Conservation (phyloP, 2,113 vertebrate genomes). For the Seriola quinqueradiata region DNA sequence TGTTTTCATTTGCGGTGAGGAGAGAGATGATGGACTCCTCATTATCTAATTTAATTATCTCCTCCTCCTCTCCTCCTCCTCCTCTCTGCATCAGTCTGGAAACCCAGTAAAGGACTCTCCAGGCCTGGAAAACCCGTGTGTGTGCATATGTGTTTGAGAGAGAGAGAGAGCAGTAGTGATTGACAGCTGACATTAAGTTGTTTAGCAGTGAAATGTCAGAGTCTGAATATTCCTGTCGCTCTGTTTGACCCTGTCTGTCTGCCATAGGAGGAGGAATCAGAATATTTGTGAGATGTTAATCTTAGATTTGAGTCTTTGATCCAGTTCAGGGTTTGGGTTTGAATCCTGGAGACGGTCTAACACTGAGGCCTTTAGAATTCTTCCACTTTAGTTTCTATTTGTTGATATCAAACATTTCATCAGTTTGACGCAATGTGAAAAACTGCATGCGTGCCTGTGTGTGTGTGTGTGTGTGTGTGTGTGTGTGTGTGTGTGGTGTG, state of each 20-base stretch:
- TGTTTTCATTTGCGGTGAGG: slow-evolving; percentile 54
- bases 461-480: too few relatives aligned
- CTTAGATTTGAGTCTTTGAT: too few relatives aligned
- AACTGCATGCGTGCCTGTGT: too few relatives aligned
- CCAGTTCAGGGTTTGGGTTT: too few relatives aligned
- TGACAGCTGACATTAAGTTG: slow-evolving; percentile 72
- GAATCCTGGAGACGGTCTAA: too few relatives aligned
- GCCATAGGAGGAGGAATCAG: slow-evolving; percentile 26
- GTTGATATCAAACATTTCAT: too few relatives aligned
- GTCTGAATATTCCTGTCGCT: slow-evolving; percentile 50
- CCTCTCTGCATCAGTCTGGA: not conserved
- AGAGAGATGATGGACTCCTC: slow-evolving; percentile 62
- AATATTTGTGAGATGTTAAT: not conserved
- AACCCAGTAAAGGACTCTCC: not conserved
- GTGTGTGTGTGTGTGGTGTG: too few relatives aligned
- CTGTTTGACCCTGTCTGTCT: slow-evolving; percentile 54
- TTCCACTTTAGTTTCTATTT: too few relatives aligned
- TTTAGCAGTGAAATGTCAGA: slow-evolving; percentile 71
- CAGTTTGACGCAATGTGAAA: too few relatives aligned
- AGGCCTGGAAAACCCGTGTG: not conserved
- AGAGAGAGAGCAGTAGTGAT: slow-evolving; percentile 16
- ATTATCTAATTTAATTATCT: slow-evolving; percentile 68
- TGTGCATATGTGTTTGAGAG: not conserved
- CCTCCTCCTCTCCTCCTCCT: slow-evolving; percentile 9
- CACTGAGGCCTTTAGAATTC: too few relatives aligned